Evolutionary conservation across 2,888 invertebrate genomes (phyloP).

Genomic region (Ernsta delagoae): DNA sequence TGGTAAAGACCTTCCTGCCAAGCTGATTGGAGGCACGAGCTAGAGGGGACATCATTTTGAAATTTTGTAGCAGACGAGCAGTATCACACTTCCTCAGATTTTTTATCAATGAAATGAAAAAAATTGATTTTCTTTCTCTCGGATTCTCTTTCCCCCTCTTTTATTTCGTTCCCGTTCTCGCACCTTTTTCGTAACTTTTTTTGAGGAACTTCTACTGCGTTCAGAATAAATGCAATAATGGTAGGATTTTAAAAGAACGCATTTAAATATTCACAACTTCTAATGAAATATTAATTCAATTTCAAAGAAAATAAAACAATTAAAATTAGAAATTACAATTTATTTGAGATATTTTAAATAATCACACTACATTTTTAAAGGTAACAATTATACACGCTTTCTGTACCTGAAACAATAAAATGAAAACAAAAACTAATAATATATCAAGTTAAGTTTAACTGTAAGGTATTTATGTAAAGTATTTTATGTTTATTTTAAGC

Average conservation of each 20-base stretch:
- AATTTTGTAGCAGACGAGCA: slow-evolving; percentile 26
- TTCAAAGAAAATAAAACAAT: slow-evolving; percentile 3
- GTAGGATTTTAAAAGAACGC: slow-evolving; percentile 32
- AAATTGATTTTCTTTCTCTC: slow-evolving; percentile 17
- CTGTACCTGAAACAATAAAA: slow-evolving; percentile 18
- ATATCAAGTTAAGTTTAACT: too few species aligned
- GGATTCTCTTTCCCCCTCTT: background rate
- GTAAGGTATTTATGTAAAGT: too few species aligned
- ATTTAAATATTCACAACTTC: background rate
- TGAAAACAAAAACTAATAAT: background rate
- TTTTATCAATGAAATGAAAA: slow-evolving; percentile 15
- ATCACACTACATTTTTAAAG: slow-evolving; percentile 20
- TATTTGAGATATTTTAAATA: slow-evolving; percentile 26
- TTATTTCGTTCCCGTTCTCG: background rate
- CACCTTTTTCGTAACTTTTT: slow-evolving; percentile 30
- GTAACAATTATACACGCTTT: background rate
- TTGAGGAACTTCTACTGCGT: slow-evolving; percentile 39
- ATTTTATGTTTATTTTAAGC: too few species aligned
- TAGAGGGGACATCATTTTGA: slow-evolving; percentile 71
- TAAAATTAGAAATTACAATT: slow-evolving; percentile 3
- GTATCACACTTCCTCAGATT: slow-evolving; percentile 10
- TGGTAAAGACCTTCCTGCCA: slow-evolving; percentile 75
- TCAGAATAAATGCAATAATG: slow-evolving; percentile 22
- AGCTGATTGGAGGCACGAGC: slow-evolving; percentile 70
- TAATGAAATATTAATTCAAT: too few species aligned